Evolutionary conservation across 2,888 invertebrate species (phyloP).

Genomic region (Doris montereyensis): DNA sequence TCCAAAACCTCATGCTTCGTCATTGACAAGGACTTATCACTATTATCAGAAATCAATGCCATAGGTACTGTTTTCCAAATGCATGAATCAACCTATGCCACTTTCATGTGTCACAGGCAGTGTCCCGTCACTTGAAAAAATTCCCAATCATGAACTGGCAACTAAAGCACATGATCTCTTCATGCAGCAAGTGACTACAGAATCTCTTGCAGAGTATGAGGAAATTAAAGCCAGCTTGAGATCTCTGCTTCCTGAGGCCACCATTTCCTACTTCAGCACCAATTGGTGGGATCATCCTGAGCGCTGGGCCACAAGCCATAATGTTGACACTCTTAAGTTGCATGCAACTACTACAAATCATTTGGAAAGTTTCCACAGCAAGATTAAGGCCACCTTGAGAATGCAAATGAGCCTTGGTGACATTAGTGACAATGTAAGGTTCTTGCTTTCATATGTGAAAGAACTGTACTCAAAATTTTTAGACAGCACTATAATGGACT

Average conservation of each 20-base stretch:
- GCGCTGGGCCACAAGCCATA: background rate
- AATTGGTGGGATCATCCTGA: conserved; percentile 8
- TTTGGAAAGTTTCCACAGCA: conserved; percentile 1
- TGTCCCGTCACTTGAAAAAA: conserved; percentile 11
- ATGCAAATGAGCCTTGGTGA: conserved; percentile 8
- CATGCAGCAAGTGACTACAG: conserved; percentile 27
- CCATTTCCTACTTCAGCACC: background rate
- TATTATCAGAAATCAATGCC: conserved; percentile 16
- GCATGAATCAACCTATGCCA: conserved; percentile 21
- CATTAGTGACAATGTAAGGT: conserved; percentile 6
- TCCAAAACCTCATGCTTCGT: conserved; percentile 14
- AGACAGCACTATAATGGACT: conserved; percentile 5
- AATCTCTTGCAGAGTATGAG: conserved; percentile 2
- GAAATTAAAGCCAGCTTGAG: background rate
- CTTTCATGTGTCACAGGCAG: conserved; percentile 16
- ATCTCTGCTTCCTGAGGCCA: conserved; percentile 1
- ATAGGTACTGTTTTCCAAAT: background rate
- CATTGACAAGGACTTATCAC: conserved; percentile 17
- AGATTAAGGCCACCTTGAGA: background rate
- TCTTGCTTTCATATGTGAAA: background rate
- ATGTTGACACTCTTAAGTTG: background rate
- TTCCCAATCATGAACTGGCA: background rate
- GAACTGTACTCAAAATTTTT: background rate
- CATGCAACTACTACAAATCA: conserved; percentile 9
- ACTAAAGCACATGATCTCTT: conserved; percentile 3